Percentiles rank a stretch among this genome's conserved stretches.
Conservation (phyloP, 2,888 invertebrate genomes). For the Macrophya annulata region DNA sequence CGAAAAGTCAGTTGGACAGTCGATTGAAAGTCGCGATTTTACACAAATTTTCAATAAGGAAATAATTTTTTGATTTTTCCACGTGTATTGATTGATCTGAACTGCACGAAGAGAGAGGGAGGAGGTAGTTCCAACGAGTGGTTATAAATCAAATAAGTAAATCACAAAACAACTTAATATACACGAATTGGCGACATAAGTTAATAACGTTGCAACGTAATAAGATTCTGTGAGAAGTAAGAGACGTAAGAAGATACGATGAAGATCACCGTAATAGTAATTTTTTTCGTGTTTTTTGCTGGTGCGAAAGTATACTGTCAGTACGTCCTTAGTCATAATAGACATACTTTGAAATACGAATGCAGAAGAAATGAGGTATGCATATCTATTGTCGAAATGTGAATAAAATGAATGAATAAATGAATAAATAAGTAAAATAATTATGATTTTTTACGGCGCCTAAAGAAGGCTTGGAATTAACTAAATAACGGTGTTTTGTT, state of each 20-base stretch:
- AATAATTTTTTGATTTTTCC: neutral
- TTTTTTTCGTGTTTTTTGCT: neutral
- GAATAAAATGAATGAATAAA: neutral
- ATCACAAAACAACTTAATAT: neutral
- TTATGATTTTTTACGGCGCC: neutral
- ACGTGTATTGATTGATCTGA: neutral
- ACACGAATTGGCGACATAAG: neutral
- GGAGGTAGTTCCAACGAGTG: neutral
- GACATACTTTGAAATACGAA: neutral
- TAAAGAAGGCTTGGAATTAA: neutral
- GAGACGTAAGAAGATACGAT: constrained; percentile 3
- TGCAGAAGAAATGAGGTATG: constrained; percentile 3
- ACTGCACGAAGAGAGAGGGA: neutral
- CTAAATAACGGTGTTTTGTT: constrained; percentile 53
- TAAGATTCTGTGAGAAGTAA: neutral
- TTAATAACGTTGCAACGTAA: neutral
- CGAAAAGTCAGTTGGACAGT: neutral
- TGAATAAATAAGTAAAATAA: neutral
- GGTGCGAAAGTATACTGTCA: neutral
- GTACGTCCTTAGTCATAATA: neutral
- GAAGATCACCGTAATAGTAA: constrained; percentile 14
- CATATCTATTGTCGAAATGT: neutral
- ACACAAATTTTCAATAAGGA: neutral
- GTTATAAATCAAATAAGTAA: neutral
- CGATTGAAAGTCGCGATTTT: constrained; percentile 30